Evolutionary conservation across 2,888 invertebrate genomes (phyloP).

Genomic region (Micropterix aruncella): DNA sequence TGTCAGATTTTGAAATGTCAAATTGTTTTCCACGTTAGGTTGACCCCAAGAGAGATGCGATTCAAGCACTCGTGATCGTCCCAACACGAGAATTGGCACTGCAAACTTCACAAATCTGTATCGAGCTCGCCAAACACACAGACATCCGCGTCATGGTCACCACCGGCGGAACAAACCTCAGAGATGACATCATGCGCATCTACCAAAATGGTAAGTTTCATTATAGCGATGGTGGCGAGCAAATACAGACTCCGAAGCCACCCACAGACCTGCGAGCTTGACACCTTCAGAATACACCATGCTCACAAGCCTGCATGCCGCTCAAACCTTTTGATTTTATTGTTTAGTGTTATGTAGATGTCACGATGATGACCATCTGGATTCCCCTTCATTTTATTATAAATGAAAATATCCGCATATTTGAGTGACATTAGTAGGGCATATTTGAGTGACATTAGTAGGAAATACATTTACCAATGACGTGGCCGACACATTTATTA

Average conservation of each 20-base stretch:
- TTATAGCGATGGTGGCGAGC: background rate
- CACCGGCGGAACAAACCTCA: slow-evolving; percentile 93
- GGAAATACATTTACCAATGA: no score
- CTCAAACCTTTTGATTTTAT: no score
- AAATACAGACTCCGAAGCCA: background rate
- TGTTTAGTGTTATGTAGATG: no score
- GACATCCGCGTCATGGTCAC: slow-evolving; percentile 98
- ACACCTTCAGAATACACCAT: no score
- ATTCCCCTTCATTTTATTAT: slow-evolving; percentile 1
- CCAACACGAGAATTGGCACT: slow-evolving; percentile 97
- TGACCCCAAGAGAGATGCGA: slow-evolving; percentile 76
- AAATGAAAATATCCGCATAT: no score
- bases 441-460: no score
- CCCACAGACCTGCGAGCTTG: no score
- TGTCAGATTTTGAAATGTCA: no score
- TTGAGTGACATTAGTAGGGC: no score
- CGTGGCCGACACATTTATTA: no score
- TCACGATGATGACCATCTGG: slow-evolving; percentile 1
- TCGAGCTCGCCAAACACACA: slow-evolving; percentile 95
- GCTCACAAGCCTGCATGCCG: no score
- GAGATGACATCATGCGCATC: slow-evolving; percentile 98
- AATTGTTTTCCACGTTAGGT: no score
- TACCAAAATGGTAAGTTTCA: slow-evolving; percentile 77
- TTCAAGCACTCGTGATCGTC: slow-evolving; percentile 96
- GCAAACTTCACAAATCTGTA: slow-evolving; percentile 99